Conservation (phyloP, 2,888 invertebrate genomes). For the Ennomos quercinarius region DNA sequence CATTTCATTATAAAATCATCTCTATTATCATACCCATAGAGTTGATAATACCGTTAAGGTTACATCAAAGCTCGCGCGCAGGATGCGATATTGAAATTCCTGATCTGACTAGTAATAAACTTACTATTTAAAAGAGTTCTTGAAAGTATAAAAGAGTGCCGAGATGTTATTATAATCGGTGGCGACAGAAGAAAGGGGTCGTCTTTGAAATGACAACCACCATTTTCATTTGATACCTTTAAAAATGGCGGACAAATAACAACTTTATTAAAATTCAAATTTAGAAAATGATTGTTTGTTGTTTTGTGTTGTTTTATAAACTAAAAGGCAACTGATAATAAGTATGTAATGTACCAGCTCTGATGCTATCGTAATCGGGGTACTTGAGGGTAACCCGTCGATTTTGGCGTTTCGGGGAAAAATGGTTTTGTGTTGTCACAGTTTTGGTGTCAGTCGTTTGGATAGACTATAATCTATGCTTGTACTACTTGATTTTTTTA, state of each 20-base stretch:
- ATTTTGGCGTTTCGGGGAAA: no score
- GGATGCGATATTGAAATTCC: constrained; percentile 84
- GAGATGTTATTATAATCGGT: constrained; percentile 39
- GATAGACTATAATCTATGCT: no score
- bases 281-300: constrained; percentile 29
- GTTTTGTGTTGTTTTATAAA: no score
- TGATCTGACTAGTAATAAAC: constrained; percentile 84
- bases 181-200: constrained; percentile 39
- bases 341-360: no score
- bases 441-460: no score
- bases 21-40: constrained; percentile 18
- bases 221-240: constrained; percentile 39
- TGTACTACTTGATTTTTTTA: no score
- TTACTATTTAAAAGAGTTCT: constrained; percentile 48
- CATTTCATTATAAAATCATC: constrained; percentile 15
- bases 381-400: no score
- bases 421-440: no score
- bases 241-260: constrained; percentile 35
- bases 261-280: constrained; percentile 31
- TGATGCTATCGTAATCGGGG: no score
- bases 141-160: constrained; percentile 38
- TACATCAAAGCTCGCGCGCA: constrained; percentile 79
- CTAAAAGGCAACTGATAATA: no score
- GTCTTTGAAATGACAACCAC: constrained; percentile 29
- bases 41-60: constrained; percentile 44